Base-by-base conservation (phyloP, 2,888 invertebrate genomes). In the Eudemis profundana region DNA sequence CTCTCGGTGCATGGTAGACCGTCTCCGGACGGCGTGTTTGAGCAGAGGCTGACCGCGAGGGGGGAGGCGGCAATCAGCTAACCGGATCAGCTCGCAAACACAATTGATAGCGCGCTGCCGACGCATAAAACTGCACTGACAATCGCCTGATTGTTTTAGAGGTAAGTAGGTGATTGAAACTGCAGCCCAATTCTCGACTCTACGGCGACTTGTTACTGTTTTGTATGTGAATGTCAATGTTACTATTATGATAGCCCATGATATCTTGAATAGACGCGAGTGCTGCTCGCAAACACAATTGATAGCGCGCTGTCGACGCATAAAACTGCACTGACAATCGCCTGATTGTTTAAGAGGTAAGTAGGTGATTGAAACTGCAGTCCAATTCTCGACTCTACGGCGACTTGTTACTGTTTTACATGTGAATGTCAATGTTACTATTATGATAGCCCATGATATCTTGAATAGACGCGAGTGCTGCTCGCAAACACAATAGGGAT, bases 61-160 rank as follows among this genome's bases (percentile, higher is more conserved):
- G 65, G 73, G 76, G 72, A 72, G 64, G 76, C 69, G 78, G 87
- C 90, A 90, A 90, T 90, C 90, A 90, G 85, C 89, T 90, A 90
- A 90, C 88, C 85, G 83, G 86, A 90, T 90, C 87, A 87, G 77
- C 74, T 75, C 76, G 83, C 87, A 87, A 89, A 89, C 85, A 88
- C 89, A 87, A 89, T 88, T 86, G 87, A 83, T 83, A 81, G 78
- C 76, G 74, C 72, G 74, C 72, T 74, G 72, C 74, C 71, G 65
- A 68, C 63, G 70, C 73, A 72, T 69, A 70, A 72, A 70, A 68
- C 69, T 70, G 70, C 71, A 70, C 51, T 66, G 61, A 14, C n/a
- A 17, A 27, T 54, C 29, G 23, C 38, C 23, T 23, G 29, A 44
- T 29, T 56, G 56, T 56, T 56, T 27, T 54, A 54, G 38, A 46